Evolutionary conservation across 2,888 invertebrate genomes (phyloP).

Genomic region (Drosophila mulleri): DNA sequence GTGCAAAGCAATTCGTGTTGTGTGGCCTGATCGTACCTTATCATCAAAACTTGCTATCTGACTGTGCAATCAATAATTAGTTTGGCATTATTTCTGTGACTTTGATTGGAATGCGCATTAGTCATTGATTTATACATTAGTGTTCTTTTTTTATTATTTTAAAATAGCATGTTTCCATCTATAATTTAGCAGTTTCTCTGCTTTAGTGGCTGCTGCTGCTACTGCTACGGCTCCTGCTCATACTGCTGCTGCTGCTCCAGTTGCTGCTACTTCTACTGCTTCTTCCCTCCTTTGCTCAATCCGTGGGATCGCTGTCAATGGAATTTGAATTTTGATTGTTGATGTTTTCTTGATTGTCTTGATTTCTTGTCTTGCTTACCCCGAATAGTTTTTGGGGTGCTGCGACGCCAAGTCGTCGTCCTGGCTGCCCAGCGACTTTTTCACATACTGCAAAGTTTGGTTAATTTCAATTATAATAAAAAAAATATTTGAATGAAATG

Average conservation of each 20-base stretch:
- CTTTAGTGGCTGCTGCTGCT: slow-evolving; percentile 1
- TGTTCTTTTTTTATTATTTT: slow-evolving; percentile 68
- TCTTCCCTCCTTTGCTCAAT: slow-evolving; percentile 65
- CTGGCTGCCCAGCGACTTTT: slow-evolving; percentile 87
- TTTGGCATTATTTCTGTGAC: background rate
- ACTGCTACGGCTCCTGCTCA: background rate
- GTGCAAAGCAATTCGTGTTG: slow-evolving; percentile 59
- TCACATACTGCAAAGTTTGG: slow-evolving; percentile 86
- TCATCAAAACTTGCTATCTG: slow-evolving; percentile 27
- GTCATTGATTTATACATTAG: slow-evolving; percentile 68
- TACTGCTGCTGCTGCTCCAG: slow-evolving; percentile 1
- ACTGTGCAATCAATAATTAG: slow-evolving; percentile 44
- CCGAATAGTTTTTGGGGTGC: slow-evolving; percentile 84
- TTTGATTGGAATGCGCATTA: slow-evolving; percentile 34
- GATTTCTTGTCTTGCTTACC: slow-evolving; percentile 59
- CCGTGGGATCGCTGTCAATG: slow-evolving; percentile 82
- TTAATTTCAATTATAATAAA: background rate
- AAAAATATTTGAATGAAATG: background rate
- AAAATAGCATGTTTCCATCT: slow-evolving; percentile 77
- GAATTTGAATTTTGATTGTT: slow-evolving; percentile 24
- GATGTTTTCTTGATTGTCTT: background rate
- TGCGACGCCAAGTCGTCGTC: slow-evolving; percentile 86
- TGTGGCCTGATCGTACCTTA: slow-evolving; percentile 70
- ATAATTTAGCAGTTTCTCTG: slow-evolving; percentile 39
- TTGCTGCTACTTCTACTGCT: slow-evolving; percentile 5